Evolutionary conservation across 2,888 invertebrate genomes (phyloP).

Genomic region (Yponomeuta cagnagella): DNA sequence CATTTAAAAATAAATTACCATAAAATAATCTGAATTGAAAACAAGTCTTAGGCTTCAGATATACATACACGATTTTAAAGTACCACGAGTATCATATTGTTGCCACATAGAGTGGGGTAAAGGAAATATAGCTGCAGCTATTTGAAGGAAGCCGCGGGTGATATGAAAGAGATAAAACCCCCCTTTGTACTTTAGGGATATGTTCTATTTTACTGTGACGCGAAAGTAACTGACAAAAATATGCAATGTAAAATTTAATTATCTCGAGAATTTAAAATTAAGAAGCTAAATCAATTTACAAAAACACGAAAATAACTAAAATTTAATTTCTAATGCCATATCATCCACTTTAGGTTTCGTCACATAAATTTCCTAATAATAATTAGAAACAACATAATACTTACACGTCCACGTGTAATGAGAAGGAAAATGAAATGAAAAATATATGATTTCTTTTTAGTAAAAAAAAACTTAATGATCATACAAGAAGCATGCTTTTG

Average conservation of each 20-base stretch:
- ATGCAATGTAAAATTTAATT: slow-evolving; percentile 26
- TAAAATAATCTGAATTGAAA: slow-evolving; percentile 73
- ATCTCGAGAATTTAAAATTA: not conserved
- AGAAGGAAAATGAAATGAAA: slow-evolving; percentile 8
- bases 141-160: slow-evolving; percentile 28
- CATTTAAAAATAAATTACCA: slow-evolving; percentile 68
- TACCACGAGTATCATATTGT: slow-evolving; percentile 34
- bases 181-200: slow-evolving; percentile 65
- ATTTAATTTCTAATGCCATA: slow-evolving; percentile 7
- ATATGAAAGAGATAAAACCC: slow-evolving; percentile 48
- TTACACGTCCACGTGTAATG: slow-evolving; percentile 8
- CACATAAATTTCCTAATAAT: slow-evolving; percentile 4
- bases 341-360: slow-evolving; percentile 10
- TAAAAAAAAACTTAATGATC: not conserved
- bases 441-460: slow-evolving; percentile 5
- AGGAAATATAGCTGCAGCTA: slow-evolving; percentile 4
- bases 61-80: slow-evolving; percentile 45
- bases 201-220: slow-evolving; percentile 32
- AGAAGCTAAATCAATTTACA: not conserved
- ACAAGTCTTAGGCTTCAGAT: slow-evolving; percentile 72
- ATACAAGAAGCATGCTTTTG: slow-evolving; percentile 8
- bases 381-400: slow-evolving; percentile 7
- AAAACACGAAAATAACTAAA: not conserved
- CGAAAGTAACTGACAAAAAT: slow-evolving; percentile 17
- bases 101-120: slow-evolving; percentile 21